Base-by-base conservation (phyloP, 2,888 invertebrate genomes). In the Oegoconia quadripuncta region DNA sequence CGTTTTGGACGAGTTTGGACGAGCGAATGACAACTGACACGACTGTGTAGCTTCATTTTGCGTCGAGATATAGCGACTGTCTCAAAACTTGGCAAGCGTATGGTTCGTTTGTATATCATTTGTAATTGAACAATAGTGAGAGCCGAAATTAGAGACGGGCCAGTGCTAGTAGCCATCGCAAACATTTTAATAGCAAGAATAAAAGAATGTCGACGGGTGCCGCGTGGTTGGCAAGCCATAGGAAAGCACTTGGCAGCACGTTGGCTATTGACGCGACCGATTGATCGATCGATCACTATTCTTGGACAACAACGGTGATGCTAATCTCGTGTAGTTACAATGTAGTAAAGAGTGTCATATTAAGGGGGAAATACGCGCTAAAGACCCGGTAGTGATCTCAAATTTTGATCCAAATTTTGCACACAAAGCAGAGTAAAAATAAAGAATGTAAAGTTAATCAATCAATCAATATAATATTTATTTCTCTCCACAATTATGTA, bases 241-340 rank as follows among this genome's bases (percentile, higher is more conserved):
- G 59, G 64, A 66, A 65, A 72, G 62, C 64, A 64, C 62, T 78
- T 74, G 77, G 70, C 74, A 69, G 41, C 55, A 53, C 48, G 48
- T 52, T 55, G 60, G 63, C 57, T 69, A 65, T 67, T 65, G 68
- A 68, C 68, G 61, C 52, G 59, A 48, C 41, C 49, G 57, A 67
- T 64, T 73, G 74, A 78, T 79, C 64, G 72, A 74, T 74, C 54
- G 54, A 38, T 39, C 46, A 51, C 65, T 74, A 72, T 73, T 26
- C 26, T 27, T 27, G 13, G 27, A 27, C 14, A 27, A 5, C 13
- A 25, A 9, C 9, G 2, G 72, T 55, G 22, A 22, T 22, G 2
- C 22, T 9, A 22, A 22, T 22, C 22, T 22, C 7, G 22, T 9
- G 22, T 22, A 22, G 22, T 22, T 63, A 43, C 50, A n/a, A 61